phyloP scores from a whole-genome alignment of 64 coral and sea anemone genomes.

The Pocillopora verrucosa region DNA sequence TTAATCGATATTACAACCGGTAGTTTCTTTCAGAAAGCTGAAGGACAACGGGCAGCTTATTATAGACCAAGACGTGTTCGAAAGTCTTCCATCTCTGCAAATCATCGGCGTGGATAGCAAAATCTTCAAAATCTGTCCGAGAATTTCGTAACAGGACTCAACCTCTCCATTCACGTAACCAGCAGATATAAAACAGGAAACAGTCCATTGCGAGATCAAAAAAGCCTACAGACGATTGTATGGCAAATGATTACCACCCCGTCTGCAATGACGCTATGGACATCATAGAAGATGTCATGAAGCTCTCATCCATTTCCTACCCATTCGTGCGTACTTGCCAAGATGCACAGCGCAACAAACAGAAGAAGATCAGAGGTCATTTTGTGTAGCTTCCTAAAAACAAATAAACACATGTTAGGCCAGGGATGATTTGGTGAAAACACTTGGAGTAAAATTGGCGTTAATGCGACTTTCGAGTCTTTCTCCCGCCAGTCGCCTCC shows the following conservation, averaged over 20 bases:
- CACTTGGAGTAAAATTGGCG: constrained; percentile 76
- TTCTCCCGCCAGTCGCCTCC: constrained; percentile 76
- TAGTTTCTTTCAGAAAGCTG: constrained; percentile 56
- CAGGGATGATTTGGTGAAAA: constrained; percentile 83
- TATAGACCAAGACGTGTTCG: constrained; percentile 47
- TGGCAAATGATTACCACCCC: constrained; percentile 42
- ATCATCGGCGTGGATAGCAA: constrained; percentile 38
- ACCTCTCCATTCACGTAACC: no score
- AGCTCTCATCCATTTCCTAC: constrained; percentile 63
- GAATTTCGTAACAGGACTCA: constrained; percentile 55
- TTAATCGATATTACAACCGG: no score
- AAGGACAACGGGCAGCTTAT: constrained; percentile 68
- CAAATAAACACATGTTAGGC: constrained; percentile 62
- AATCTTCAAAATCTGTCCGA: constrained; percentile 4
- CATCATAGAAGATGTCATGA: constrained; percentile 57
- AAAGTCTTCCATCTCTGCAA: constrained; percentile 52
- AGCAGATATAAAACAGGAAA: constrained; percentile 64
- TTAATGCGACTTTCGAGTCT: constrained; percentile 93
- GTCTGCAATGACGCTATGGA: constrained; percentile 53
- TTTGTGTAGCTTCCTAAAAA: constrained; percentile 36
- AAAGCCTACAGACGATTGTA: constrained; percentile 64
- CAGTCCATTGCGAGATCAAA: constrained; percentile 80
- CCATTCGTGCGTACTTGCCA: constrained; percentile 70
- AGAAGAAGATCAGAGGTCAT: constrained; percentile 35
- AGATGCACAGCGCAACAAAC: constrained; percentile 70